Evolutionary conservation across 1,140 invertebrate genomes (phyloP), one percentile per base, ranked within the genome.

Genomic region (Antheraea mylitta): DNA sequence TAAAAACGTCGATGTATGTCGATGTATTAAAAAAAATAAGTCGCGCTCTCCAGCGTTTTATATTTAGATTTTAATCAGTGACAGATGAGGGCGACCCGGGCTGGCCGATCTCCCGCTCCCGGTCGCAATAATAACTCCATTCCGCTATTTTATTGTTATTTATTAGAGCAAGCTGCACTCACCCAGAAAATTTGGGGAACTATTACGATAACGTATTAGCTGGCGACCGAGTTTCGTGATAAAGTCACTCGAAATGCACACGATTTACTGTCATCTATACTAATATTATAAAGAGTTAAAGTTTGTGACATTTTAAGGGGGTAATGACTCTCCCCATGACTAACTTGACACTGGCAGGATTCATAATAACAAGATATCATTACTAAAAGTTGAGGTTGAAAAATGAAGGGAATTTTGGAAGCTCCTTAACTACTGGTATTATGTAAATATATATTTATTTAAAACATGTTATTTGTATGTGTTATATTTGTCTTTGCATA

Each of bases 91-190:
- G 19, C 30, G 19, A 36, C 11, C 19, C 60, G 60, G 30, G 60
- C 60, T 19, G 30, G 60, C 19, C 60, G 19, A 30, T 61, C 19
- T 61, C 60, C 30, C 60, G 7, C 19, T 0, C 60, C 13, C 60
- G 60, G 11, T 61, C 19, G 18, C 60, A 22, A 61, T 36, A 61
- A 61, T 61, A 61, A 61, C 60, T 22, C 22, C 60, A 61, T 22
- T 61, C 30, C 60, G 64, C 64, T 65, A 65, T 65, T 65, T 42
- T 53, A 22, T 65, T 65, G 62, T 45, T 65, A 65, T 65, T 65
- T 65, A 65, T 65, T 65, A 48, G 64, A 18, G 64, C 64, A 19
- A 65, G 64, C 38, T 65, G 42, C 64, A 65, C 11, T 22, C 38
- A 65, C 7, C 38, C 42, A 10, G 64, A 65, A 65, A 65, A 45